Evolutionary conservation across 2,113 vertebrate species (phyloP).

Genomic region (Colaptes auratus): DNA sequence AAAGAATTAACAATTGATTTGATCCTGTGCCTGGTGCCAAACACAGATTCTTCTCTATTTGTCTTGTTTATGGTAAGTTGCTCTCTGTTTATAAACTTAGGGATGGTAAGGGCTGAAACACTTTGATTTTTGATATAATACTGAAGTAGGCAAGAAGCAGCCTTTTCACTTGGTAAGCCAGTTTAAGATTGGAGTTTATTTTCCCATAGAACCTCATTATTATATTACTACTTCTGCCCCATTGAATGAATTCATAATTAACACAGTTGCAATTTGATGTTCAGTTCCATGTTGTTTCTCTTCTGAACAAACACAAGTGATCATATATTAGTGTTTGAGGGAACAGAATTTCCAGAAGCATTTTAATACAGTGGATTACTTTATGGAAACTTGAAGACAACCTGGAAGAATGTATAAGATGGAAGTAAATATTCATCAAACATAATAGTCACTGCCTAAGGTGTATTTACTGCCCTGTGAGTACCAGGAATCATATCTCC

Average conservation of each 20-base stretch:
- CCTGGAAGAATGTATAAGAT: neutral
- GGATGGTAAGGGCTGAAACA: neutral
- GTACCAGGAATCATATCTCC: neutral
- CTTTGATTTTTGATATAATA: neutral
- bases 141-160: neutral
- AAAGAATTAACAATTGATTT: neutral
- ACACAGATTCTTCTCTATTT: neutral
- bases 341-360: neutral
- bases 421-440: neutral
- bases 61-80: neutral
- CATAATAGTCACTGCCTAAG: neutral
- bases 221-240: neutral
- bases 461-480: neutral
- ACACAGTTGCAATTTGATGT: neutral
- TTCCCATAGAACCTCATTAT: neutral
- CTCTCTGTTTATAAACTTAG: neutral
- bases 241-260: neutral
- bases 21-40: neutral
- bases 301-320: neutral
- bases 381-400: neutral
- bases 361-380: neutral
- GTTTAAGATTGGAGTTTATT: neutral
- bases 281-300: neutral
- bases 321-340: neutral
- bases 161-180: neutral